phyloP scores from a whole-genome alignment of 2,888 invertebrate species.

The Phengaris arion region DNA sequence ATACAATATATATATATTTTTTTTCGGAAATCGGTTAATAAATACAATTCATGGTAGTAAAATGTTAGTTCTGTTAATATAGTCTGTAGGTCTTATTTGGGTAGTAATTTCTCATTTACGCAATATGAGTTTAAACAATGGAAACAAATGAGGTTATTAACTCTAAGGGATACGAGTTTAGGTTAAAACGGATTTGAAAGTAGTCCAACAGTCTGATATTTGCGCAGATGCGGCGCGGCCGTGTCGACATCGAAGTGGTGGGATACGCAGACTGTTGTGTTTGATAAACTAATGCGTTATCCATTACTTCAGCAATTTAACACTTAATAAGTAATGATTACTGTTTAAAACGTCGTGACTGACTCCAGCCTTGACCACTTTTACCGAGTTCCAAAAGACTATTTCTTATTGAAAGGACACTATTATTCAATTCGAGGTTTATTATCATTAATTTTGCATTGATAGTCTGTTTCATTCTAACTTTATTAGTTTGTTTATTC shows the following conservation, averaged over 20 bases:
- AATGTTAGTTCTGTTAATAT: neutral
- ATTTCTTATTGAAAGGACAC: neutral
- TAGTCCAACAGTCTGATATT: conserved; percentile 65
- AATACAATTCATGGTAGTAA: neutral
- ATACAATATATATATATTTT: too few relatives aligned
- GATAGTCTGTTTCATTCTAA: too few relatives aligned
- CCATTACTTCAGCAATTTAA: conserved; percentile 20
- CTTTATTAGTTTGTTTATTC: neutral
- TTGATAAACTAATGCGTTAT: conserved; percentile 16
- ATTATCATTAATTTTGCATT: too few relatives aligned
- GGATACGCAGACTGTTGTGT: conserved; percentile 22
- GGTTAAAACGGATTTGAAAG: conserved; percentile 56
- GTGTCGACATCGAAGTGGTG: conserved; percentile 30
- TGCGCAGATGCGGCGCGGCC: conserved; percentile 34
- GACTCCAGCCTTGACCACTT: neutral
- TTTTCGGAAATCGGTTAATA: too few relatives aligned
- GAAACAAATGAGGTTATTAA: conserved; percentile 20
- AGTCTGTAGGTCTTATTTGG: neutral
- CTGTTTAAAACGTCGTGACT: neutral
- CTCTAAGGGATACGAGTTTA: conserved; percentile 50
- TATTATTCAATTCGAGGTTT: neutral
- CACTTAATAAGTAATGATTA: neutral
- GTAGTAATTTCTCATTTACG: conserved; percentile 7
- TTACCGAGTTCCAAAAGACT: neutral
- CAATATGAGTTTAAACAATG: conserved; percentile 20